Conservation (phyloP, 2,797 vertebrate genomes). For the Helarctos malayanus region DNA sequence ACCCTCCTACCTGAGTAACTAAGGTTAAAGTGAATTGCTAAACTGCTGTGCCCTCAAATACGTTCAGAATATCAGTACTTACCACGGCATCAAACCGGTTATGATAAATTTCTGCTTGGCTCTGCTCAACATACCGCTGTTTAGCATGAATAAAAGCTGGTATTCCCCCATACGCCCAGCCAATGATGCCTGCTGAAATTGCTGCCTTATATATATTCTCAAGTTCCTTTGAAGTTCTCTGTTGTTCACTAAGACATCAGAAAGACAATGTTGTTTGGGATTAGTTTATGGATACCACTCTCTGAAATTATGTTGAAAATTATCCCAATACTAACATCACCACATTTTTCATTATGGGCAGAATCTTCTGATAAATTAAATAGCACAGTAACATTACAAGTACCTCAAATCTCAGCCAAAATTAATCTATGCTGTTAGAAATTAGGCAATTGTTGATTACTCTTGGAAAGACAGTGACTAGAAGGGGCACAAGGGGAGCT, state of each 20-base stretch:
- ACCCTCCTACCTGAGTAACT: neutral
- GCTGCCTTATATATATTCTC: constrained; percentile 89
- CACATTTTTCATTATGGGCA: constrained; percentile 25
- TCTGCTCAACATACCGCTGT: constrained; percentile 92
- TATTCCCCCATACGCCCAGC: constrained; percentile 94
- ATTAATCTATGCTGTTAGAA: constrained; percentile 11
- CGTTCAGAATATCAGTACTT: constrained; percentile 74
- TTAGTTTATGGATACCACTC: constrained; percentile 3
- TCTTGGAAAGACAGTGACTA: neutral
- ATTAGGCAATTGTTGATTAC: neutral
- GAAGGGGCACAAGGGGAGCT: neutral
- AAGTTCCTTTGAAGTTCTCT: constrained; percentile 91
- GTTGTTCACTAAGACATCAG: constrained; percentile 87
- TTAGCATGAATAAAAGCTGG: constrained; percentile 93
- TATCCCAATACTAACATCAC: neutral
- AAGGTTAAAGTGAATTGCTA: neutral
- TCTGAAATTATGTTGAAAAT: neutral
- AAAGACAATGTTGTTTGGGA: constrained; percentile 49
- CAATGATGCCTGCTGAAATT: constrained; percentile 87
- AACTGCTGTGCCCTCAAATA: neutral
- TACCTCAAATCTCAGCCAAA: neutral
- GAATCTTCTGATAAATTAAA: neutral
- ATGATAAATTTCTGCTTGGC: constrained; percentile 93
- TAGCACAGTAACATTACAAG: neutral
- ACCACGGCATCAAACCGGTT: constrained; percentile 95